These are phyloP conservation scores for Carlito syrichta DNA, from an alignment of 2,113 vertebrate genomes.

Conservation along the genomic window DNA sequence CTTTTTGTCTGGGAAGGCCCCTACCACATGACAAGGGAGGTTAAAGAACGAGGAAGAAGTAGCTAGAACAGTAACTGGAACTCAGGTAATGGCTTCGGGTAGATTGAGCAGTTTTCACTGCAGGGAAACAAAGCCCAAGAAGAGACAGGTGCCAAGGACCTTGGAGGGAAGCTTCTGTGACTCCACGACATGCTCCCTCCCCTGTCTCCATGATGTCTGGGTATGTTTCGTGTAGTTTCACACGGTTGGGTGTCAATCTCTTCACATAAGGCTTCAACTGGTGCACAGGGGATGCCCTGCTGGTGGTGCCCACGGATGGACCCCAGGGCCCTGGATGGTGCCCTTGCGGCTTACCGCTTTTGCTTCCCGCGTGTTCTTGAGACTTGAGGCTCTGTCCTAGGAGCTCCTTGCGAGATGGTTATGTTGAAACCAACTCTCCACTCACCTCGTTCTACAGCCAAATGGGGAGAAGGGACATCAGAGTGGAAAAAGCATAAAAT, in stretches of 20 bases:
- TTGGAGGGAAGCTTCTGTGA: not conserved
- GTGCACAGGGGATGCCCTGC: rapidly evolving
- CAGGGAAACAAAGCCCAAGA: not conserved
- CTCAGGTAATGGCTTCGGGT: not conserved
- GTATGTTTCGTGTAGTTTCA: not conserved
- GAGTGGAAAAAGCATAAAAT: not conserved
- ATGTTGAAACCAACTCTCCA: not conserved
- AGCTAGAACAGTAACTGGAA: not conserved
- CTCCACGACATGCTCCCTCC: not conserved
- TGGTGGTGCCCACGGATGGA: not conserved
- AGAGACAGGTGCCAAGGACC: not conserved
- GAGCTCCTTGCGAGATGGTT: not conserved
- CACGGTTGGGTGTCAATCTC: not conserved
- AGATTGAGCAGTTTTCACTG: not conserved
- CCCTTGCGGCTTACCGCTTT: not conserved
- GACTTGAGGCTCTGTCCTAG: not conserved
- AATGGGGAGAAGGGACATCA: not conserved
- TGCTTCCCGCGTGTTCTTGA: not conserved
- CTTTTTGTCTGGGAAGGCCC: too few species aligned
- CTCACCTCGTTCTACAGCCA: not conserved
- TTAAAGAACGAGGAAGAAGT: not conserved
- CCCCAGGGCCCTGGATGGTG: not conserved
- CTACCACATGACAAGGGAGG: too few species aligned
- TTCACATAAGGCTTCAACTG: not conserved
- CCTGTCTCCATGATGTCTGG: not conserved